These are phyloP conservation scores for Bugula neritina DNA, from an alignment of 2,888 invertebrate species.

Conservation along the genomic window DNA sequence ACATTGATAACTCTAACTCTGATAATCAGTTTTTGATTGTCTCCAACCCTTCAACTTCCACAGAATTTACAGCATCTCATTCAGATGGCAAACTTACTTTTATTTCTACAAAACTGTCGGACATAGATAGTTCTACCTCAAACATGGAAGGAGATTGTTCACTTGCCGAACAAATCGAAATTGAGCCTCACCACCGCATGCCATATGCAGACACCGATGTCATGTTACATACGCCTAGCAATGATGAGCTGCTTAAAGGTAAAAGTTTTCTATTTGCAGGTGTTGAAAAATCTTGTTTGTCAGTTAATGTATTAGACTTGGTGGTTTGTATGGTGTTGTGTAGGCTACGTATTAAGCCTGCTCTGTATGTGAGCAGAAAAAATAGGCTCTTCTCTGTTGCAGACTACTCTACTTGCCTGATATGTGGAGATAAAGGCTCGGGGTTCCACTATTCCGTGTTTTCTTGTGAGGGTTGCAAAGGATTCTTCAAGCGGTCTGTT, in stretches of 20 bases:
- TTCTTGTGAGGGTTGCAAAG: slow-evolving; percentile 54
- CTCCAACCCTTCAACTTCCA: neutral
- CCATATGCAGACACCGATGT: too few relatives aligned
- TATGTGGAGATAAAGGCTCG: slow-evolving; percentile 49
- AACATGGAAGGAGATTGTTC: neutral
- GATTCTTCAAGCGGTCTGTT: slow-evolving; percentile 52
- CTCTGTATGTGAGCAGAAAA: too few relatives aligned
- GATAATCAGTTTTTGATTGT: neutral
- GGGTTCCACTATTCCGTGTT: slow-evolving; percentile 52
- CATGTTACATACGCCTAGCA: too few relatives aligned
- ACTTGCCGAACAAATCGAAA: neutral
- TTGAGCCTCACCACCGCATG: too few relatives aligned
- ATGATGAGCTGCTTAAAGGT: too few relatives aligned
- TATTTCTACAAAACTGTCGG: neutral
- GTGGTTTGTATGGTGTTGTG: too few relatives aligned
- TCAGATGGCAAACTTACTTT: slow-evolving; percentile 1
- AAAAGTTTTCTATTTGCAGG: too few relatives aligned
- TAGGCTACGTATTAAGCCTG: too few relatives aligned
- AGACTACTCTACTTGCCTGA: slow-evolving; percentile 36
- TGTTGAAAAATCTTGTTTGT: too few relatives aligned
- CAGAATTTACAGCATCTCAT: neutral
- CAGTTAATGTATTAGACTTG: too few relatives aligned
- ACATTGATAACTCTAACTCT: too few relatives aligned
- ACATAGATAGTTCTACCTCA: neutral
- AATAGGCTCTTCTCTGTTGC: too few relatives aligned